Evolutionary conservation across 2,113 vertebrate species (phyloP).

Genomic region (Rhinichthys klamathensis): DNA sequence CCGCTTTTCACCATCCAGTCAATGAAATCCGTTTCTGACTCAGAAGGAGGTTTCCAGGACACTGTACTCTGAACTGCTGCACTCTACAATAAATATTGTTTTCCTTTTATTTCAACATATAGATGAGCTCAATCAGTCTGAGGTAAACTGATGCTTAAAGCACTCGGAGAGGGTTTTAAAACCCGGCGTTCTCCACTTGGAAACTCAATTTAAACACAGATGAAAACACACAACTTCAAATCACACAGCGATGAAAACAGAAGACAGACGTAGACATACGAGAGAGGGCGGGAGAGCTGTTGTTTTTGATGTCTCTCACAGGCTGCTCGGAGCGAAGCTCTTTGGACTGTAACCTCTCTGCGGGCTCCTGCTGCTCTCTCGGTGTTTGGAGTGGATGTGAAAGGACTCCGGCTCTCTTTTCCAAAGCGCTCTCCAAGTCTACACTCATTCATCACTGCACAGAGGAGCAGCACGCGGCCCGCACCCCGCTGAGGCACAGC

Average conservation of each 20-base stretch:
- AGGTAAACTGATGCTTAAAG: slow-evolving; percentile 22
- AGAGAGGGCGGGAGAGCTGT: background rate
- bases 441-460: slow-evolving; percentile 72
- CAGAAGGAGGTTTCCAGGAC: background rate
- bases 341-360: slow-evolving; percentile 26
- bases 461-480: slow-evolving; percentile 58
- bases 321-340: background rate
- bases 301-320: slow-evolving; percentile 35
- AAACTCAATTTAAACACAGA: slow-evolving; percentile 29
- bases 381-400: slow-evolving; percentile 48
- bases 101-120: slow-evolving; percentile 34
- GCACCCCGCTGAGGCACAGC: slow-evolving; percentile 61
- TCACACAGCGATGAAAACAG: background rate
- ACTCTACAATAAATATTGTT: slow-evolving; percentile 27
- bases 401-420: slow-evolving; percentile 62
- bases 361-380: slow-evolving; percentile 17
- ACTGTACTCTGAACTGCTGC: slow-evolving; percentile 18
- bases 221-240: background rate
- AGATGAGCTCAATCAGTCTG: slow-evolving; percentile 37
- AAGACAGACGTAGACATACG: background rate
- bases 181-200: background rate
- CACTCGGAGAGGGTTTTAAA: slow-evolving; percentile 6
- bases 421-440: slow-evolving; percentile 64
- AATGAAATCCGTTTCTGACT: background rate
- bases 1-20: slow-evolving; percentile 14